Base-by-base conservation (phyloP, 2,113 vertebrate species). In the Sceloporus tristichus region DNA sequence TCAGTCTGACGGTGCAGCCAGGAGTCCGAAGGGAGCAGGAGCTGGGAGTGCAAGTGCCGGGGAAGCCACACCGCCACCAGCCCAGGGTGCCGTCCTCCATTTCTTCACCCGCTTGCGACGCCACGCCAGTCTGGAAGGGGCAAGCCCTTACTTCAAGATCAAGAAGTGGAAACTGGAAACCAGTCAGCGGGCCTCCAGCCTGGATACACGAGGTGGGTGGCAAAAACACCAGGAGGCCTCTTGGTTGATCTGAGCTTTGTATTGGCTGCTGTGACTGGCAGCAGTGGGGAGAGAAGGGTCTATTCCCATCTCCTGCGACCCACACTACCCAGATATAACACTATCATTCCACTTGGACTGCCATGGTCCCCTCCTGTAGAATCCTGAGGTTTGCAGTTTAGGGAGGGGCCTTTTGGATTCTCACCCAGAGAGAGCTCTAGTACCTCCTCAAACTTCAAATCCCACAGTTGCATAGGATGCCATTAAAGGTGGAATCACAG, bases 81-180 rank as follows among this genome's bases (percentile, higher is more conserved):
- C 94, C 59, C 96, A 97, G 40, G 98, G 98, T 59, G 94, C 98
- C 0, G 94, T 99, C 79, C 95, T 98, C 87, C 98, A 99, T 90
- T 99, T 99, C 96, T 97, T 99, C 93, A 97, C 97, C 73, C 98
- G 98, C 92, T 96, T 99, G 91, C 96, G 98, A 6, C 98, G 98
- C 13, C 98, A 99, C 0, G 98, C 99, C 87, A 99, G 99, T 94
- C 96, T 99, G 91, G 99, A 99, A 0, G 98, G 98, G 42, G 97
- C 98, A 84, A 99, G 98, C 92, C 99, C 99, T 59, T 99, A 99
- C 94, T 98, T 99, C 95, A 98, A 97, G 94, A 98, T 99, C 95
- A 99, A 98, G 95, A 99, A 98, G 89, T 99, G 98, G 99, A 99
- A 98, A 91, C 95, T 99, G 92, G 98, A 99, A 95, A 98, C 97